These are phyloP conservation scores for Podarcis muralis DNA, from an alignment of 2,113 vertebrate species.

Conservation along the genomic window DNA sequence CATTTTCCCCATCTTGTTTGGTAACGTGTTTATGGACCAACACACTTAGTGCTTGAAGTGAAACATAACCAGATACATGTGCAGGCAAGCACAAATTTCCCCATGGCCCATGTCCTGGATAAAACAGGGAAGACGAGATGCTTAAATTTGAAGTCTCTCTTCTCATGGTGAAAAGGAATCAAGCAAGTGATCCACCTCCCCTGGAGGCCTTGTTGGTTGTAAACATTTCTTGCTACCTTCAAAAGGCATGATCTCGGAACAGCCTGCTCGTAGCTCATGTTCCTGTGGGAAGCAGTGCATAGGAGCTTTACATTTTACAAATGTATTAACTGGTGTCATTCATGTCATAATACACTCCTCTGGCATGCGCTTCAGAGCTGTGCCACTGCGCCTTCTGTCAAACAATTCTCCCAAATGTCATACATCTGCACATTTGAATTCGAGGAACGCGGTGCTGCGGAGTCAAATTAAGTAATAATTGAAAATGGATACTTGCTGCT, in stretches of 20 bases:
- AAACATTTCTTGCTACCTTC: conserved; percentile 27
- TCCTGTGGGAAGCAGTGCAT: conserved; percentile 38
- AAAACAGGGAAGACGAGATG: conserved; percentile 45
- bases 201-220: conserved; percentile 22
- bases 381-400: conserved; percentile 42
- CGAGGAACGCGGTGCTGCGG: conserved; percentile 51
- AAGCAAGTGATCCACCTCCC: conserved; percentile 20
- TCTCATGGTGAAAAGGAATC: conserved; percentile 4
- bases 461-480: conserved; percentile 74
- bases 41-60: neutral
- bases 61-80: neutral
- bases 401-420: conserved; percentile 52
- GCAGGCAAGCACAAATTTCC: neutral
- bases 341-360: conserved; percentile 18
- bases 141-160: conserved; percentile 30
- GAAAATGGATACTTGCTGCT: conserved; percentile 64
- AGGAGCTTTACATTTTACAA: conserved; percentile 46
- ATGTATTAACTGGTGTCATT: conserved; percentile 54
- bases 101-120: conserved; percentile 26
- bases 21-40: neutral
- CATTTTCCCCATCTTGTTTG: neutral
- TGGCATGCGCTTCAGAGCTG: conserved; percentile 39
- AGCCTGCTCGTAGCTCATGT: conserved; percentile 51
- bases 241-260: conserved; percentile 44
- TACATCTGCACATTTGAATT: conserved; percentile 56